Evolutionary conservation across 2,797 vertebrate genomes (phyloP), one percentile per base, ranked within the genome.

Genomic region (Sparus aurata): DNA sequence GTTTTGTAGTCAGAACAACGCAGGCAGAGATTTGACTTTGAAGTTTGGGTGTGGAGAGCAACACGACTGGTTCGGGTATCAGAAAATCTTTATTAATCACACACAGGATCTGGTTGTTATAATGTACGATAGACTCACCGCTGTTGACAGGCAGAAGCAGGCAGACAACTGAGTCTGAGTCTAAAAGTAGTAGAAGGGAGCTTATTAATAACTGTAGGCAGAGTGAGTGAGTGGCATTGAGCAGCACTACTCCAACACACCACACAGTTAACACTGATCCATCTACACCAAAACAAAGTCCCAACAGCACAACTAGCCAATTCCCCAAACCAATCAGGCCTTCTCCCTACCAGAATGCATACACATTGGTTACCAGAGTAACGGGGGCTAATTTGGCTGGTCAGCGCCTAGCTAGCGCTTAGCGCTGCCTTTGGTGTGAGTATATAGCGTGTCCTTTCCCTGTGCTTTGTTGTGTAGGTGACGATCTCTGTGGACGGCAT

Each of bases 371-470:
- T 80, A 89, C 86, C 86, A 90, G 85, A 87, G 45, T 83, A 87
- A 90, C 79, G 86, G 92, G 94, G 93, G 92, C 91, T 93, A 94
- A 95, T 95, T 94, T 91, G 94, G 91, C 93, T 91, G 87, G 88
- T 92, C 93, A 93, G 91, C 93, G 87, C 92, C 84, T 87, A 93
- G 91, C 91, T 94, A 93, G 83, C 69, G 92, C 93, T 87, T 91
- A 92, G 94, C 92, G 93, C 92, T 93, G 85, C 92, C 89, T 94
- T 94, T 94, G 92, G 89, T 97, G 97, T 97, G 97, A 99, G 97
- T 98, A 97, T 98, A 99, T 99, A 99, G 98, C 97, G 98, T 99
- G 98, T 99, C 98, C 98, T 99, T 99, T 99, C 97, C 98, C 98
- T 99, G 98, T 99, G 98, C 98, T 99, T 99, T 99, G 98, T 99